A percentile compares a stretch with the other conserved stretches of the same genome.
Conservation (phyloP, 2,888 invertebrate species). For the Orthosia gothica region DNA sequence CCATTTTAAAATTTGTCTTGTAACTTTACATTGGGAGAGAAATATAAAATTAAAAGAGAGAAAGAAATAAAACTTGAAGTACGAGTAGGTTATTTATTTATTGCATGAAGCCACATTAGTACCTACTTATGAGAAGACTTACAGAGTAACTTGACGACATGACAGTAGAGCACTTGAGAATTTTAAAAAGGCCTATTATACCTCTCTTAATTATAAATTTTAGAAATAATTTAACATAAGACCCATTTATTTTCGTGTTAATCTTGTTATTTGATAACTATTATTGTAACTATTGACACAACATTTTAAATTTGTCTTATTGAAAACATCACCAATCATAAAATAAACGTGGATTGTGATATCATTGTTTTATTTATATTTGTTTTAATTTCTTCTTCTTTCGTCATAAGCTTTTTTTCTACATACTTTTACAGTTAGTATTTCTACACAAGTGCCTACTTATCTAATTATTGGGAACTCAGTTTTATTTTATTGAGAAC, state of each 20-base stretch:
- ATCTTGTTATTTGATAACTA: slow-evolving; percentile 34
- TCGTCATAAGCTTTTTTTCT: neutral
- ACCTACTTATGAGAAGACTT: slow-evolving; percentile 9
- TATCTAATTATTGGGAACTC: neutral
- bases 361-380: slow-evolving; percentile 48
- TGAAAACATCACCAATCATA: slow-evolving; percentile 53
- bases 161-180: slow-evolving; percentile 38
- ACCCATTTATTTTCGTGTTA: slow-evolving; percentile 37
- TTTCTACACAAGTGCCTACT: neutral
- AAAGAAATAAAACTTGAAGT: neutral
- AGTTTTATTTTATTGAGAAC: neutral
- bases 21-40: neutral
- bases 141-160: slow-evolving; percentile 53
- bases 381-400: neutral
- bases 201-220: slow-evolving; percentile 8
- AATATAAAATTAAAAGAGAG: neutral
- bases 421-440: neutral
- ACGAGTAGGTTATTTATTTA: neutral
- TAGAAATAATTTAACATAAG: slow-evolving; percentile 18
- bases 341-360: slow-evolving; percentile 62
- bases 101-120: slow-evolving; percentile 1
- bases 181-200: slow-evolving; percentile 13
- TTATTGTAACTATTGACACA: slow-evolving; percentile 39
- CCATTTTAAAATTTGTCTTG: slow-evolving; percentile 12
- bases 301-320: slow-evolving; percentile 44